Evolutionary conservation across 1,140 invertebrate genomes (phyloP), one percentile per base, ranked within the genome.

Genomic region (Cotesia typhae): DNA sequence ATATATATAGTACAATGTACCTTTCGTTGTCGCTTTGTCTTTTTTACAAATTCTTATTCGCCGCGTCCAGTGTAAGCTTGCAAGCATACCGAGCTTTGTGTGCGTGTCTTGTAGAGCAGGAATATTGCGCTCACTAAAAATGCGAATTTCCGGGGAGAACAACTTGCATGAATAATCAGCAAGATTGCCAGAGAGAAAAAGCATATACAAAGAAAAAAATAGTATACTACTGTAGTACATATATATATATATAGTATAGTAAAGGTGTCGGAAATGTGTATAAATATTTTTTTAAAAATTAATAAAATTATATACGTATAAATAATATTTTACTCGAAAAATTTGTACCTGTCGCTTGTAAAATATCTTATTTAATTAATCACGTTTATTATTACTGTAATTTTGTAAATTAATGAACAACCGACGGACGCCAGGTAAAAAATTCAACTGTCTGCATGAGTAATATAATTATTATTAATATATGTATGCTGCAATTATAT

Each of bases 81-180:
- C 20, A 59, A 59, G 20, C 53, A 55, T 5, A 20, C 57, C 28
- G 14, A 28, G 57, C 67, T 69, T 69, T 69, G 67, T 74, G 51
- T 65, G 51, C 63, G 37, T 55, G 41, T 7, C 41, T 47, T 55
- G 70, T 71, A 36, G 63, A 65, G 51, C 41, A 47, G 10, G 70
- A 53, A 65, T 63, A 71, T 71, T 59, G 61, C 47, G 28, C 51
- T 4, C 61, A 65, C 61, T 65, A 35, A 71, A 71, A 71, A 71
- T 14, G 70, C 17, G 70, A 71, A 66, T 66, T 71, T 71, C 70
- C 41, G 70, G 35, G 64, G 61, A 57, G 70, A 65, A 41, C 65
- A 65, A 47, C 64, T 52, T 28, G 51, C 67, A 70, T 63, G 72
- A 69, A 73, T 73, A 73, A 71, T 66, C 63, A 71, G 52, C 28